Base-by-base conservation (phyloP, 2,797 vertebrate genomes). In the Semotilus atromaculatus region DNA sequence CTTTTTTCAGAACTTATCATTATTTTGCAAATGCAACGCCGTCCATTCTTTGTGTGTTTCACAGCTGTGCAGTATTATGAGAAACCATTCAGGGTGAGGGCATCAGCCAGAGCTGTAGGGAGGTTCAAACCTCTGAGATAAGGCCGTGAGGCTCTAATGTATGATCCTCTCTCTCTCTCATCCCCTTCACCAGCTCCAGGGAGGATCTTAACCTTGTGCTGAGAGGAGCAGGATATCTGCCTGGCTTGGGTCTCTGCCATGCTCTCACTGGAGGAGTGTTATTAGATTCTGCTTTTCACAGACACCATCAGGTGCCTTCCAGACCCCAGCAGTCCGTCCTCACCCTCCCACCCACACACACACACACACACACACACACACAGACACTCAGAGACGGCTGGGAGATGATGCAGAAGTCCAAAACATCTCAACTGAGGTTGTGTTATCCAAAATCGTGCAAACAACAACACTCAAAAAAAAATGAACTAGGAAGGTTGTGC, bases 61-160 rank as follows among this genome's bases (percentile, higher is more conserved):
- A 11, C 36, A 80, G 51, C 68, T 66, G 31, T 75, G 55, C 53
- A 60, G 38, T 29, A 67, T 71, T 51, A 68, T 34, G 60, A 51
- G 68, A 87, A 85, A 72, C 2, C 43, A 51, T 29, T 21, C 72
- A 82, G 73, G 26, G 34, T 19, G 43, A 86, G 73, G 79, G 38
- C 51, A 66, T 74, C 66, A 60, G 58, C 7, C 55, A 70, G 71
- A 36, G 70, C 58, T 38, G 51, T 81, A 84, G 68, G 91, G 90
- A 91, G 90, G 89, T 91, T 92, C 84, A 89, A 91, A 88, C 86
- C 82, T 43, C 89, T 19, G 26, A 83, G 95, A 95, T 94, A 94
- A 93, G 89, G 88, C 73, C 81, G 91, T 89, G 91, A 93, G 89
- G 84, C 90, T 90, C 77, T 87, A 90, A 90, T 86, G 64, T 62